Conservation (phyloP, 2,888 invertebrate genomes). For the Scaptomyza tumidula region DNA sequence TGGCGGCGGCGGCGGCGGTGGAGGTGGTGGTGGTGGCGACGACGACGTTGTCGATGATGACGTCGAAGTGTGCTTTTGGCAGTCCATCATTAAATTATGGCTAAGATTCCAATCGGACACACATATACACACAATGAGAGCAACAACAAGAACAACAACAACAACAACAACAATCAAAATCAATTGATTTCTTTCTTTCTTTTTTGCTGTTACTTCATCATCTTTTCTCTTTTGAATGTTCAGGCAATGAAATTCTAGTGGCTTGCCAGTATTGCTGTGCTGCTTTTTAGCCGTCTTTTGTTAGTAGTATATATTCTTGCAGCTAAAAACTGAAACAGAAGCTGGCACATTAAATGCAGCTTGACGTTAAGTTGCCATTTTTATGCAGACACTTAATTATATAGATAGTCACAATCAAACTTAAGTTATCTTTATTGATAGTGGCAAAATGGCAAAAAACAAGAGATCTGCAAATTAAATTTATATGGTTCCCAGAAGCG, state of each 20-base stretch:
- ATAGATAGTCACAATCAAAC: constrained; percentile 33
- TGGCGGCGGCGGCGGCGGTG: constrained; percentile 40
- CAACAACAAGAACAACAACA: constrained; percentile 11
- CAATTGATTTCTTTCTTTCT: constrained; percentile 43
- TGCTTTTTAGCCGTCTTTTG: constrained; percentile 6
- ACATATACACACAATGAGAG: constrained; percentile 50
- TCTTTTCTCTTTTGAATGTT: constrained; percentile 17
- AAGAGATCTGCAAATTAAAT: constrained; percentile 20
- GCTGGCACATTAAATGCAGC: constrained; percentile 26
- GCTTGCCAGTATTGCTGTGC: constrained; percentile 8
- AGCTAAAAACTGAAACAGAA: constrained; percentile 23
- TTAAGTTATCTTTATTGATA: constrained; percentile 52
- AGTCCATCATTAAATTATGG: constrained; percentile 81
- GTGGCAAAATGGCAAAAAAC: constrained; percentile 30
- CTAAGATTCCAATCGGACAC: constrained; percentile 77
- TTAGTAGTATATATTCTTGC: constrained; percentile 34
- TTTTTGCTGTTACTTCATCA: constrained; percentile 16
- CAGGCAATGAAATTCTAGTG: constrained; percentile 21
- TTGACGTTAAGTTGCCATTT: constrained; percentile 29
- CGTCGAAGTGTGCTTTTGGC: constrained; percentile 79
- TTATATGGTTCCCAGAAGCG: constrained; percentile 9
- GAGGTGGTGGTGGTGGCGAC: constrained; percentile 28
- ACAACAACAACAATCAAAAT: constrained; percentile 11
- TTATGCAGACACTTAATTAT: constrained; percentile 67
- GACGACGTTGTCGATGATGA: constrained; percentile 55